Base-by-base conservation (phyloP, 1,140 invertebrate genomes). In the Lepeophtheirus salmonis region DNA sequence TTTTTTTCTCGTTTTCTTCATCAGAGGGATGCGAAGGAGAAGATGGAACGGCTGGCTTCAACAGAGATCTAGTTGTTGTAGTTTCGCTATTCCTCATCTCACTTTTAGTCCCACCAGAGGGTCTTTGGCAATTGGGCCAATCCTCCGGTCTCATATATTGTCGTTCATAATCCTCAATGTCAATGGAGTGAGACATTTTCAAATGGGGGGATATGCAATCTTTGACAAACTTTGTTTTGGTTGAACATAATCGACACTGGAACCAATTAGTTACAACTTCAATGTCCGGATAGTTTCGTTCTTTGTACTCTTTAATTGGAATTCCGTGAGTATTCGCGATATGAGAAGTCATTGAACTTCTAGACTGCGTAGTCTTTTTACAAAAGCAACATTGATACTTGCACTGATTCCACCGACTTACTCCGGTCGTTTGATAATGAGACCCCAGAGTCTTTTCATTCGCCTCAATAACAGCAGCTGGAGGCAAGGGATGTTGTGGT, bases 201-300 rank as follows among this genome's bases (percentile, higher is more conserved):
- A 57, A n/a, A 57, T 57, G 55, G 2, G 55, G 55, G 2, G 55
- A 20, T 14, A 57, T 57, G 55, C 55, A 57, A 41, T 57, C 55
- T n/a, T 57, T 57, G 55, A 57, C 55, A 30, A 57, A 57, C 26
- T 57, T 57, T 2, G 55, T 57, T 24, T 25, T 57, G 23, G 55
- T 25, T 12, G 55, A 18, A 21, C 55, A 57, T 1, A 57, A n/a
- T 10, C 55, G 22, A 23, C 55, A 57, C 26, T 57, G 55, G 26
- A 57, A 57, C 55, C 55, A 57, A 6, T 30, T 24, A 21, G 55
- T 57, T 12, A 23, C 55, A 2, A 57, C 55, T 41, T 57, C 55
- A 21, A 57, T 57, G 22, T 57, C 55, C n/a, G 55, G 55, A 57
- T 57, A 57, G n/a, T 57, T 57, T 14, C 17, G 17, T 23, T 57